Percentiles rank a stretch among this genome's conserved stretches.
phyloP scores from a whole-genome alignment of 1,140 invertebrate species.

The Mesaphorura yosii region DNA sequence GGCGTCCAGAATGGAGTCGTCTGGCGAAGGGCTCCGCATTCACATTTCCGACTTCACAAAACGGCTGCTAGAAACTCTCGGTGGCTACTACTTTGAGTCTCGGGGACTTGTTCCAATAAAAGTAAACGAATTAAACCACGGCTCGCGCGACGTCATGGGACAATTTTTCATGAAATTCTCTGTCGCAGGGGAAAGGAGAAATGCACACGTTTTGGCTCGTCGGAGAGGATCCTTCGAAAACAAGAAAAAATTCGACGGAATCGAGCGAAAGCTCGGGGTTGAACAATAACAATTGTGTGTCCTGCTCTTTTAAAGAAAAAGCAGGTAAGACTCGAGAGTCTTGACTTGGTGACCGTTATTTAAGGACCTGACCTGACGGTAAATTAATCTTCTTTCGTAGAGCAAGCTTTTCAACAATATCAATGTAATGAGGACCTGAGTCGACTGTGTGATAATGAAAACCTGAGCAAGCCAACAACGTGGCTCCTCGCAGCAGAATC shows the following conservation, averaged over 20 bases:
- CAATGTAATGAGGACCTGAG: neutral
- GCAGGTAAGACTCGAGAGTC: too few species aligned
- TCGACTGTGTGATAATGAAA: neutral
- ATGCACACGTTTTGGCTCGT: slow-evolving; percentile 74
- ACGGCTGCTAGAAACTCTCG: slow-evolving; percentile 50
- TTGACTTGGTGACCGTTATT: too few species aligned
- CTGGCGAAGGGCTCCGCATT: slow-evolving; percentile 55
- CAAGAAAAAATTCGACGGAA: slow-evolving; percentile 33
- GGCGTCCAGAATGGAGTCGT: slow-evolving; percentile 56
- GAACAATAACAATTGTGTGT: slow-evolving; percentile 9
- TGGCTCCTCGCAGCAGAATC: slow-evolving; percentile 23
- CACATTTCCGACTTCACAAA: slow-evolving; percentile 58
- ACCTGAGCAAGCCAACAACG: slow-evolving; percentile 20
- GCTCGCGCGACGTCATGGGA: neutral
- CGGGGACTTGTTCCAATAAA: slow-evolving; percentile 58
- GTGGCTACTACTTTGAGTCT: slow-evolving; percentile 53
- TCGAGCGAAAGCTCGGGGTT: slow-evolving; percentile 11
- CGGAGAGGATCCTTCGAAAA: slow-evolving; percentile 37
- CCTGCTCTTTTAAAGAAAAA: neutral
- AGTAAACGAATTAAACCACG: slow-evolving; percentile 41
- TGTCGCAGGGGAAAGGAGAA: slow-evolving; percentile 77
- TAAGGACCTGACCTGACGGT: too few species aligned
- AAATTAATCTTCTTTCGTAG: neutral
- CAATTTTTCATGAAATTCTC: slow-evolving; percentile 12
- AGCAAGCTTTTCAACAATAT: neutral